A percentile compares a stretch with the other conserved stretches of the same genome.
These are phyloP conservation scores for Malthinus seriepunctatus DNA, from an alignment of 2,888 invertebrate genomes.

Conservation along the genomic window DNA sequence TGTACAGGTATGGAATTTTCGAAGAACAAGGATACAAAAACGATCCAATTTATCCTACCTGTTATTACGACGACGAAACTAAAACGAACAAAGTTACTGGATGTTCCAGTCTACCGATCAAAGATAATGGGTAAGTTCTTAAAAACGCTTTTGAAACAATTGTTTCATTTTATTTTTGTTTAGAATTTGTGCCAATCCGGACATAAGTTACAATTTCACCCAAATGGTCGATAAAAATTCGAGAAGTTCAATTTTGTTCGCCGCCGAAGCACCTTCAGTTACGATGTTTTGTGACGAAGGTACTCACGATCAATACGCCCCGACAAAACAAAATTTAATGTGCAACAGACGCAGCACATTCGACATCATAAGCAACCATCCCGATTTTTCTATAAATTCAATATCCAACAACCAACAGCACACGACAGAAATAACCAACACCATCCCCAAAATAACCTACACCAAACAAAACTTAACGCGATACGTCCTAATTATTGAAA, in stretches of 20 bases:
- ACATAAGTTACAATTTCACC: conserved; percentile 48
- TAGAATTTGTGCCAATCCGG: conserved; percentile 44
- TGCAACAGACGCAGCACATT: conserved; percentile 63
- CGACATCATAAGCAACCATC: conserved; percentile 61
- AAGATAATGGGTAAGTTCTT: conserved; percentile 55
- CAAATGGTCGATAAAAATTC: conserved; percentile 56
- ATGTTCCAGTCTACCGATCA: conserved; percentile 58
- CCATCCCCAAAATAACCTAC: conserved; percentile 57
- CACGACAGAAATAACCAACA: conserved; percentile 51
- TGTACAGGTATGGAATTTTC: conserved; percentile 70
- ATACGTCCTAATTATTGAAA: conserved; percentile 62
- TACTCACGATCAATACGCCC: conserved; percentile 64
- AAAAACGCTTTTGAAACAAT: background rate
- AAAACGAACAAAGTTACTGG: conserved; percentile 55
- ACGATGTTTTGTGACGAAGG: conserved; percentile 65
- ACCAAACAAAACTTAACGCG: conserved; percentile 59
- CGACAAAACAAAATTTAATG: conserved; percentile 68
- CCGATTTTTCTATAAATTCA: conserved; percentile 54
- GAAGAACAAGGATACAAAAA: conserved; percentile 65
- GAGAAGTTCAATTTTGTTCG: conserved; percentile 59
- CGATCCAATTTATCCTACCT: conserved; percentile 63
- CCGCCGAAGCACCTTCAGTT: conserved; percentile 57
- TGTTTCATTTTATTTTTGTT: conserved; percentile 13
- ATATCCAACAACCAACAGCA: conserved; percentile 35
- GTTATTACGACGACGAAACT: conserved; percentile 55